Evolutionary conservation across 1,140 invertebrate species (phyloP), one percentile per base, ranked within the genome.

Genomic region (Heliconius melpomene): DNA sequence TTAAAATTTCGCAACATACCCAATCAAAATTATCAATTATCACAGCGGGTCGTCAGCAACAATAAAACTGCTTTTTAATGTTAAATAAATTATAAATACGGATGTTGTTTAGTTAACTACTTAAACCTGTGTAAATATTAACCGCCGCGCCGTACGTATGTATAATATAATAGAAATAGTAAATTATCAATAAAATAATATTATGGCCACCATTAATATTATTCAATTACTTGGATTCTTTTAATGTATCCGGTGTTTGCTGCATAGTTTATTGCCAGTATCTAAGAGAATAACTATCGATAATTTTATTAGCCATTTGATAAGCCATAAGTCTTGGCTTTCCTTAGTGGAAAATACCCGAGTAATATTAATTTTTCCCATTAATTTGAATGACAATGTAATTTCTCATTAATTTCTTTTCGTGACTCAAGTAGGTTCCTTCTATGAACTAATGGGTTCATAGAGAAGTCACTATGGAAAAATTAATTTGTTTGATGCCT

Each of bases 141-240:
- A 66, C 60, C 60, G 60, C 60, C n/a, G 40, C 40, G 40, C 13
- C 13, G 40, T 46, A 46, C 0, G n/a, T 66, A 29, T 26, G 3
- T 29, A 29, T 11, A 16, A 16, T 23, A 23, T 60, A 23, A 20
- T 29, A 66, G 60, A 66, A 13, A 66, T 66, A 57, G 54, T 57
- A 66, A 26, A 66, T 29, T 66, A 66, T 66, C 26, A 66, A 66
- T 66, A 57, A 57, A 57, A 66, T 66, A 26, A 66, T 29, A 66
- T 66, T 66, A 66, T 66, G 60, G 23, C 26, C 11, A 1, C 11
- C 26, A 66, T 66, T 29, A 66, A 66, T 66, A 66, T 66, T 66
- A 66, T 66, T 66, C 23, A 66, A 66, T 66, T 66, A 66, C 60
- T 66, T 66, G 26, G 60, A 66, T 66, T 66, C 60, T 66, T 66